These are phyloP conservation scores for Polymixis lichenea DNA, from an alignment of 2,888 invertebrate genomes.

Conservation along the genomic window DNA sequence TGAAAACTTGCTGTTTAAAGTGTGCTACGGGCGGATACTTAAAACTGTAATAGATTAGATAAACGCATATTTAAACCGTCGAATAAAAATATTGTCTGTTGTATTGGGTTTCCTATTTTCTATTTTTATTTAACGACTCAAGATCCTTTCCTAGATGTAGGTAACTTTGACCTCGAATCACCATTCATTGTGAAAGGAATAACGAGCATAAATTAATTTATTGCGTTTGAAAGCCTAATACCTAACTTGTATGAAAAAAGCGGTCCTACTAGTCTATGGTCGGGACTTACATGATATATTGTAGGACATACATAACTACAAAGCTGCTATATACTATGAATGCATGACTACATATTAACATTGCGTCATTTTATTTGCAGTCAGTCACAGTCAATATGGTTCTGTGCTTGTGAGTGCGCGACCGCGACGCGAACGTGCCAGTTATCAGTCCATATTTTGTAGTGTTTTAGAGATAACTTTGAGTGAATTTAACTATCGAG, in stretches of 20 bases:
- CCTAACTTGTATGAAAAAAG: not conserved
- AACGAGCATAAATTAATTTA: not conserved
- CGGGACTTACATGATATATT: slow-evolving; percentile 15
- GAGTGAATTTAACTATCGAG: slow-evolving; percentile 4
- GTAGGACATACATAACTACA: not conserved
- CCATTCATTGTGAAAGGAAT: not conserved
- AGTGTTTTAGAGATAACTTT: not conserved
- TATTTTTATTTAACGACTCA: too few species aligned
- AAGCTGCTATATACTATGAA: not conserved
- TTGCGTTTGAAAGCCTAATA: not conserved
- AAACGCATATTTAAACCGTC: not conserved
- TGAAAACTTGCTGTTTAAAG: too few species aligned
- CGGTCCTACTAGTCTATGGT: slow-evolving; percentile 15
- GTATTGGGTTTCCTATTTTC: not conserved
- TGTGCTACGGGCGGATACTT: too few species aligned
- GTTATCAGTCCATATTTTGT: not conserved
- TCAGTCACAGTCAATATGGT: slow-evolving; percentile 6
- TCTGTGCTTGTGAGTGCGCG: slow-evolving; percentile 4
- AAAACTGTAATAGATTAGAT: not conserved
- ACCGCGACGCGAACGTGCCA: not conserved
- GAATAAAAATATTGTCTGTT: too few species aligned
- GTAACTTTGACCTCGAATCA: too few species aligned
- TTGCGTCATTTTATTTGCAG: slow-evolving; percentile 14
- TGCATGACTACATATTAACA: not conserved
- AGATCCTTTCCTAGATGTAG: not conserved